phyloP scores from a whole-genome alignment of 2,888 invertebrate genomes.

The Amaurobius ferox region DNA sequence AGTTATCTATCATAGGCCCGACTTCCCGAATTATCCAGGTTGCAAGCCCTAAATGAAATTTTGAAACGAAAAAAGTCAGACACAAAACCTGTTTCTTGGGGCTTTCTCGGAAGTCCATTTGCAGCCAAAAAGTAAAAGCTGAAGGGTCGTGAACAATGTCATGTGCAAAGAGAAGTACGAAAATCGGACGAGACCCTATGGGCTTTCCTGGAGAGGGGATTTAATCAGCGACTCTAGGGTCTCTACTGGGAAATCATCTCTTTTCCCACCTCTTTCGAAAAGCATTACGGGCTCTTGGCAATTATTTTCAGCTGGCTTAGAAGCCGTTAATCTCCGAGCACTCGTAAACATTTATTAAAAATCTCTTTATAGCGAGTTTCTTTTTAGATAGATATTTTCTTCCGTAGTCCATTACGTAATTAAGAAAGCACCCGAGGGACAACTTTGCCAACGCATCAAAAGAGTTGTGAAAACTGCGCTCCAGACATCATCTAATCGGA shows the following conservation, averaged over 20 bases:
- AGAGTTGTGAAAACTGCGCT: slow-evolving; percentile 1
- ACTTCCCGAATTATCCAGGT: too few species aligned
- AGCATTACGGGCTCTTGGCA: slow-evolving; percentile 27
- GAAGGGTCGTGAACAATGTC: background rate
- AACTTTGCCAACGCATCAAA: slow-evolving; percentile 37
- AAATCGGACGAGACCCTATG: slow-evolving; percentile 14
- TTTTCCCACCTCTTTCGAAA: slow-evolving; percentile 52
- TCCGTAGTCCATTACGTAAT: slow-evolving; percentile 62
- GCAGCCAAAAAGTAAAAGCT: background rate
- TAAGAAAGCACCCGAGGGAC: slow-evolving; percentile 41
- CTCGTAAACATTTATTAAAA: slow-evolving; percentile 69
- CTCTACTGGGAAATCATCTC: slow-evolving; percentile 57
- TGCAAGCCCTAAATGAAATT: too few species aligned
- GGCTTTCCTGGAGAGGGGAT: slow-evolving; percentile 18
- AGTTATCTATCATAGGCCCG: too few species aligned
- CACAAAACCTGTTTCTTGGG: background rate
- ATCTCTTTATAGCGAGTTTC: slow-evolving; percentile 47
- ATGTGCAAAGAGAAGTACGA: slow-evolving; percentile 4
- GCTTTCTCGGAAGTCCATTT: slow-evolving; percentile 6
- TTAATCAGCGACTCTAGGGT: slow-evolving; percentile 51
- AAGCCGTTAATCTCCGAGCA: slow-evolving; percentile 38
- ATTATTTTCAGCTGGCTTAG: slow-evolving; percentile 42
- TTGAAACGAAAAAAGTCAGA: too few species aligned
- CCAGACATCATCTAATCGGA: background rate
- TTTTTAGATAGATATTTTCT: slow-evolving; percentile 33